Conservation (phyloP, 2,113 vertebrate species). For the Catharus minimus region DNA sequence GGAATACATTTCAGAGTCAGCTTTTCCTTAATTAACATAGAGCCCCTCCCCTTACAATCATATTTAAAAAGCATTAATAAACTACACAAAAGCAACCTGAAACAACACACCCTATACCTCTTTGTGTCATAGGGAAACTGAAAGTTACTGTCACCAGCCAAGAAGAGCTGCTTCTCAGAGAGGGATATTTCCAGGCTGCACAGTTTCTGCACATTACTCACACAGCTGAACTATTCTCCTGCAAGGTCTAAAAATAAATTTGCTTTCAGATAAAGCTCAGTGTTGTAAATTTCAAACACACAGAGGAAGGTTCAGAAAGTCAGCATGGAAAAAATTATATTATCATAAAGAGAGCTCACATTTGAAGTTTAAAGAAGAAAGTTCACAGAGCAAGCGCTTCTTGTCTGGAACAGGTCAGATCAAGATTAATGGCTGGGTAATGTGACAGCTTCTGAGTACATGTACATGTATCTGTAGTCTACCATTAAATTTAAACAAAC, state of each 20-base stretch:
- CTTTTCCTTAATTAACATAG: background rate
- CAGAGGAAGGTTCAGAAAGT: background rate
- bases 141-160: background rate
- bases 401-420: background rate
- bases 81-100: background rate
- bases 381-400: background rate
- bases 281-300: background rate
- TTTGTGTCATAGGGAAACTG: background rate
- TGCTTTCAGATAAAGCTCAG: background rate
- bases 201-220: background rate
- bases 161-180: background rate
- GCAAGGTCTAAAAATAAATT: conserved; percentile 19
- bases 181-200: background rate
- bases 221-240: background rate
- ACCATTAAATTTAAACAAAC: background rate
- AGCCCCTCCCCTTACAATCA: background rate
- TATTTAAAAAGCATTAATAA: background rate
- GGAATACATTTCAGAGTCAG: background rate
- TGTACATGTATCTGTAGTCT: background rate
- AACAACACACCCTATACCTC: background rate
- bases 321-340: background rate
- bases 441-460: background rate
- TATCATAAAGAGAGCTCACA: background rate
- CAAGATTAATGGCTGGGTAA: background rate
- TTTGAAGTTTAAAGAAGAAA: conserved; percentile 29